A percentile compares a stretch with the other conserved stretches of the same genome.
These are phyloP conservation scores for Tauraco hartlaubi DNA, from an alignment of 2,797 vertebrate genomes.

Conservation along the genomic window DNA sequence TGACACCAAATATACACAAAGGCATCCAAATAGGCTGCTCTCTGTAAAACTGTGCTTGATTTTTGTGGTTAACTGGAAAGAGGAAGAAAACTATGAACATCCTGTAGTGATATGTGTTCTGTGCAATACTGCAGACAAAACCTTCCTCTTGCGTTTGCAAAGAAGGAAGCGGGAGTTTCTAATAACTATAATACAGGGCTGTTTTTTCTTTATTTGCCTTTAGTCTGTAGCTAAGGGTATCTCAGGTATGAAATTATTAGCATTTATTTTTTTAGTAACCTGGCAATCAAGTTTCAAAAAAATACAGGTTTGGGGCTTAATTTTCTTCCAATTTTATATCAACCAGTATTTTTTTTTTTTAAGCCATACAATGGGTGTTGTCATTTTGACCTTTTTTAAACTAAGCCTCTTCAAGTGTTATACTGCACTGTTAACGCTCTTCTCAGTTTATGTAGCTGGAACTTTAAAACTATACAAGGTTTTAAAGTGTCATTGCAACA, in stretches of 20 bases:
- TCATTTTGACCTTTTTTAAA: background rate
- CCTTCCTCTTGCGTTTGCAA: background rate
- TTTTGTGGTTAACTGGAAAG: constrained; percentile 62
- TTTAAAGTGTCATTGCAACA: background rate
- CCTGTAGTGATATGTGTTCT: constrained; percentile 48
- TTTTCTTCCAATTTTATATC: background rate
- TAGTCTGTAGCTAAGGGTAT: background rate
- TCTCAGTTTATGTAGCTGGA: background rate
- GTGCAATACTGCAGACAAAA: constrained; percentile 48
- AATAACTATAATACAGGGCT: background rate
- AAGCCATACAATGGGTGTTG: background rate
- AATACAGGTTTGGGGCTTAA: background rate
- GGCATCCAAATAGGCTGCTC: constrained; percentile 17
- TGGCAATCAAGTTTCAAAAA: background rate
- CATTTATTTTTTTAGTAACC: background rate
- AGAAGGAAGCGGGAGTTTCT: constrained; percentile 5
- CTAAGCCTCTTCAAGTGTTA: background rate
- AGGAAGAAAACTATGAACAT: constrained; percentile 57
- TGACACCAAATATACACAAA: constrained; percentile 33
- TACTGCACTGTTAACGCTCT: background rate
- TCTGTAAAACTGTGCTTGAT: constrained; percentile 1
- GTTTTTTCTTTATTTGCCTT: background rate
- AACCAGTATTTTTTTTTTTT: background rate
- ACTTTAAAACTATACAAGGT: background rate
- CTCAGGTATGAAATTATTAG: background rate